Conservation (phyloP, 2,888 invertebrate genomes). For the Eupeodes luniger region DNA sequence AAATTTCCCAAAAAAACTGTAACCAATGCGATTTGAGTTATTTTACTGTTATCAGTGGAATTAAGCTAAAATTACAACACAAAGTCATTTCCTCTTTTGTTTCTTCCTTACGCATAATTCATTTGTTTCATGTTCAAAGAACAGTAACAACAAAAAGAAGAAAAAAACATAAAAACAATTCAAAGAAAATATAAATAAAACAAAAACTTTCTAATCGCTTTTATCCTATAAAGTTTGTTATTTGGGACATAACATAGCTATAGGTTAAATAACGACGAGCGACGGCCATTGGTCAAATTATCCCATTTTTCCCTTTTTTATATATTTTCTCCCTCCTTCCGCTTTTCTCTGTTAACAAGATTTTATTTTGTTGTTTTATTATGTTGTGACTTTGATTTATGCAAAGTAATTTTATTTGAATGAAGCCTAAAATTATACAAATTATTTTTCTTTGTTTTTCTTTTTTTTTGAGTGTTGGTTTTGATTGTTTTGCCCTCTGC, state of each 20-base stretch:
- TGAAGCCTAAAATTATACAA: slow-evolving; percentile 34
- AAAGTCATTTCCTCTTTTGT: slow-evolving; percentile 13
- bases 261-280: neutral
- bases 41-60: slow-evolving; percentile 28
- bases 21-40: slow-evolving; percentile 11
- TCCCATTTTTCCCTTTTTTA: slow-evolving; percentile 16
- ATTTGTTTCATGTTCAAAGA: slow-evolving; percentile 30
- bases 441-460: slow-evolving; percentile 1
- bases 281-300: slow-evolving; percentile 43
- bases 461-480: slow-evolving; percentile 4
- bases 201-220: slow-evolving; percentile 39
- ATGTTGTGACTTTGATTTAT: slow-evolving; percentile 42
- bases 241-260: too few species aligned
- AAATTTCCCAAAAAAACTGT: neutral
- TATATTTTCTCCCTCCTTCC: neutral
- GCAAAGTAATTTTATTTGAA: slow-evolving; percentile 28
- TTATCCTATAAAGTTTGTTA: slow-evolving; percentile 4
- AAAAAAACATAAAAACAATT: neutral
- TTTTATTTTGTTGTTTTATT: slow-evolving; percentile 10
- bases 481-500: slow-evolving; percentile 21
- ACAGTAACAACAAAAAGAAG: neutral
- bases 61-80: slow-evolving; percentile 23
- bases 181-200: neutral
- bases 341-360: neutral
- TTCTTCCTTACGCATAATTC: slow-evolving; percentile 29